Evolutionary conservation across 2,113 vertebrate species (phyloP), one percentile per base, ranked within the genome.

Genomic region (Rhinolophus ferrumequinum): DNA sequence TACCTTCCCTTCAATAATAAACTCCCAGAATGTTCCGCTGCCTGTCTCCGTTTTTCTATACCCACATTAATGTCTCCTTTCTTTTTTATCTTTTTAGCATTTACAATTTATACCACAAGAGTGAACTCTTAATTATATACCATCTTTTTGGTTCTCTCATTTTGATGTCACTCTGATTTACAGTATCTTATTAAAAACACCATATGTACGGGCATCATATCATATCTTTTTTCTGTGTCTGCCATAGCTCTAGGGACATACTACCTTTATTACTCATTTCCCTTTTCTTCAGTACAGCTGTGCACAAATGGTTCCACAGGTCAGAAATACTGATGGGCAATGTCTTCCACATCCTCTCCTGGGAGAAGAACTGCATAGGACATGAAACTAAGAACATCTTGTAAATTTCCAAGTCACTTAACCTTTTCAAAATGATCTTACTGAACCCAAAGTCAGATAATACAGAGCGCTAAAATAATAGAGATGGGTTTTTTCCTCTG

Each of bases 381-480:
- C 90, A 94, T n/a, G 69, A 85, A 83, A 41, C 56, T 30, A 75
- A 70, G 35, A 69, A 85, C 58, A 88, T 94, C 94, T 97, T 96
- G 81, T 85, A 80, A 92, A 93, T 90, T 98, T 80, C 85, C 84
- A 96, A 97, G 92, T 97, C 81, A 88, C 44, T 95, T 96, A 13
- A 90, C 97, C 97, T 97, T 54, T 69, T 80, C 22, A 5, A 41
- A 7, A 73, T 77, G 60, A 80, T 94, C 50, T 98, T 80, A 97
- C 28, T 72, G 30, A 75, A 93, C 96, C 85, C 38, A 73, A 96
- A 88, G 69, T 88, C 84, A 90, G 24, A 85, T 69, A 97, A 95
- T 35, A 87, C 2, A 84, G 87, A 95, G 24, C 69, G 24, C 73
- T 88, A 72, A 62, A 35, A 70, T 69, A 84, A 84, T 93, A 83